Evolutionary conservation across 2,113 vertebrate genomes (phyloP).

Genomic region (Sinocyclocheilus anshuiensis): DNA sequence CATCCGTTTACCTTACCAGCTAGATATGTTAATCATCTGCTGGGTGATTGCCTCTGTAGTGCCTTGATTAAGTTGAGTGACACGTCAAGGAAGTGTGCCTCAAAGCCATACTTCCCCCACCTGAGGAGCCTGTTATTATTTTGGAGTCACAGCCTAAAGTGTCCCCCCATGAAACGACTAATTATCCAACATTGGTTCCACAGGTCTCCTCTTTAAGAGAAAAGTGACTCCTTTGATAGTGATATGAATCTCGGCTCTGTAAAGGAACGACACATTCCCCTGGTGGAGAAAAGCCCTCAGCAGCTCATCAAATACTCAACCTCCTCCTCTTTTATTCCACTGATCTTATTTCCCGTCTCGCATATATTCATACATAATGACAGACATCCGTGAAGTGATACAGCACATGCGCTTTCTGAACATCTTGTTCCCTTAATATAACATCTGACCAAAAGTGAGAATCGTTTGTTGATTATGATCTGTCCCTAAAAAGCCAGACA

Average conservation of each 20-base stretch:
- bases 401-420: not conserved
- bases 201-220: conserved; percentile 52
- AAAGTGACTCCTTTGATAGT: conserved; percentile 59
- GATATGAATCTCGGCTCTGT: conserved; percentile 54
- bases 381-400: not conserved
- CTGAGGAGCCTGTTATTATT: conserved; percentile 63
- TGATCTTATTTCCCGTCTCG: not conserved
- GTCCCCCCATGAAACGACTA: conserved; percentile 64
- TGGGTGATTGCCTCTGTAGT: conserved; percentile 67
- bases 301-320: conserved; percentile 35
- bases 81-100: conserved; percentile 59
- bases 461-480: conserved; percentile 29
- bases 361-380: not conserved
- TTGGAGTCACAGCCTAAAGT: conserved; percentile 60
- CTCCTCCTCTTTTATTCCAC: not conserved
- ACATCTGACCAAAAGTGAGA: not conserved
- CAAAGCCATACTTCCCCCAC: conserved; percentile 68
- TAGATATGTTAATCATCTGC: conserved; percentile 63
- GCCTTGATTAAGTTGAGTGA: conserved; percentile 66
- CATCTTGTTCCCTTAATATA: not conserved
- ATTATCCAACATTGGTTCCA: conserved; percentile 68
- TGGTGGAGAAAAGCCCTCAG: conserved; percentile 40
- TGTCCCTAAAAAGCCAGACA: conserved; percentile 9
- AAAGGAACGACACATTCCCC: conserved; percentile 56
- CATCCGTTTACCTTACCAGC: conserved; percentile 55